A percentile compares a stretch with the other conserved stretches of the same genome.
Conservation (phyloP, 2,888 invertebrate genomes). For the Micoletzkya japonica region DNA sequence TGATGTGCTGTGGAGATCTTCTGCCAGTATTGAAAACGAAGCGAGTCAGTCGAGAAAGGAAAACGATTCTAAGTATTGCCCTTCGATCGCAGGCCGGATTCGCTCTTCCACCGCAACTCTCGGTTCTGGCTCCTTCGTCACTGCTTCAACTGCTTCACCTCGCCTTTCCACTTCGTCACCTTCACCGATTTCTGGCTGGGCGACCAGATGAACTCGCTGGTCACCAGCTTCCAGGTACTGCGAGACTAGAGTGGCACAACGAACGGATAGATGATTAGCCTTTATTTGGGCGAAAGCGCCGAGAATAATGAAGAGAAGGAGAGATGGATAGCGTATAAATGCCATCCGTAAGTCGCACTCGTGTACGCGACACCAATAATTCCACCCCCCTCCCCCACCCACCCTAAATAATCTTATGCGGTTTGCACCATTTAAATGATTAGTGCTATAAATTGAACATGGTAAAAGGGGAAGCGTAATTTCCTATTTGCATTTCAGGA, state of each 20-base stretch:
- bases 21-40: no score
- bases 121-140: conserved; percentile 61
- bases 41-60: no score
- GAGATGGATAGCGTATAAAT: background rate
- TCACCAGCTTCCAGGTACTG: conserved; percentile 81
- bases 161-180: conserved; percentile 68
- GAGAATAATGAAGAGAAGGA: no score
- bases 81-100: conserved; percentile 71
- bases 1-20: no score
- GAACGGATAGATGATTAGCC: background rate
- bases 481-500: conserved; percentile 77
- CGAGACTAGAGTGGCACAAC: background rate
- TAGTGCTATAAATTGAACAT: no score
- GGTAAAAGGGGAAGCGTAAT: background rate
- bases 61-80: background rate
- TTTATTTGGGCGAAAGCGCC: no score
- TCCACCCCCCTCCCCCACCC: no score
- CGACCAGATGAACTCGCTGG: conserved; percentile 79
- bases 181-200: conserved; percentile 71
- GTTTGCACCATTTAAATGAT: no score
- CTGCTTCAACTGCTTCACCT: conserved; percentile 63
- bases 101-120: conserved; percentile 71
- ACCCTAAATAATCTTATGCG: no score
- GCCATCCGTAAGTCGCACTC: background rate
- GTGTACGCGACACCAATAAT: no score